Evolutionary conservation across 2,113 vertebrate genomes (phyloP).

Genomic region (Etheostoma cragini): DNA sequence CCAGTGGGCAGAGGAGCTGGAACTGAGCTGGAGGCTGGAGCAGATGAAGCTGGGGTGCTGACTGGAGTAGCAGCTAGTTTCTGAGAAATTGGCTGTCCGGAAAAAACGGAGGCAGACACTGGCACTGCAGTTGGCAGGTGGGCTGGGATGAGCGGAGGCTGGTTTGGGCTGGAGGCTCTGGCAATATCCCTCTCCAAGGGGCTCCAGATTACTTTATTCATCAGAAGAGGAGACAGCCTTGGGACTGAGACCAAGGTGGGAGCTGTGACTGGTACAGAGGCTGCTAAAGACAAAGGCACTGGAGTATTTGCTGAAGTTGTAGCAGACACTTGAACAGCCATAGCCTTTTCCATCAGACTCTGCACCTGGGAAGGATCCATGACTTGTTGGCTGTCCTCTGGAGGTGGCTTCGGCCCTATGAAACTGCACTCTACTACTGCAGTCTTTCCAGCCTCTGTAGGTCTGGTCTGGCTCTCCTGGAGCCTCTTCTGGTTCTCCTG

Average conservation of each 20-base stretch:
- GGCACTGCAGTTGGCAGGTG: conserved; percentile 51
- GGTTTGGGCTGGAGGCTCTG: conserved; percentile 48
- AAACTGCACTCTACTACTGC: conserved; percentile 20
- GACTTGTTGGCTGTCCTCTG: conserved; percentile 69
- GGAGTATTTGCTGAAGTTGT: conserved; percentile 8
- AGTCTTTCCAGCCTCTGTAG: conserved; percentile 21
- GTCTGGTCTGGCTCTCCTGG: conserved; percentile 49
- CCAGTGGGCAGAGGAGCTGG: neutral
- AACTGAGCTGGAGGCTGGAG: conserved; percentile 4
- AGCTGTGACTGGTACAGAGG: conserved; percentile 15
- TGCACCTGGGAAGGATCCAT: conserved; percentile 73
- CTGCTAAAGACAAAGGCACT: conserved; percentile 20
- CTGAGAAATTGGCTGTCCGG: conserved; percentile 28
- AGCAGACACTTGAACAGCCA: conserved; percentile 52
- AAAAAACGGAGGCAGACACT: conserved; percentile 56
- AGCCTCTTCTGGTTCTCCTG: conserved; percentile 86
- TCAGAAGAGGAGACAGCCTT: conserved; percentile 34
- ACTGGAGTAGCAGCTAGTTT: conserved; percentile 31
- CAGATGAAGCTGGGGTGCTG: neutral
- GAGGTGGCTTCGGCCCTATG: conserved; percentile 64
- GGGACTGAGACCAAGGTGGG: conserved; percentile 30
- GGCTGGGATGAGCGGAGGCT: conserved; percentile 30
- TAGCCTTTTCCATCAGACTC: conserved; percentile 75
- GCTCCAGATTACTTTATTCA: conserved; percentile 58
- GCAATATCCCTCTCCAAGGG: conserved; percentile 59